phyloP scores from a whole-genome alignment of 2,888 invertebrate genomes.

The Serrognathus titanus region DNA sequence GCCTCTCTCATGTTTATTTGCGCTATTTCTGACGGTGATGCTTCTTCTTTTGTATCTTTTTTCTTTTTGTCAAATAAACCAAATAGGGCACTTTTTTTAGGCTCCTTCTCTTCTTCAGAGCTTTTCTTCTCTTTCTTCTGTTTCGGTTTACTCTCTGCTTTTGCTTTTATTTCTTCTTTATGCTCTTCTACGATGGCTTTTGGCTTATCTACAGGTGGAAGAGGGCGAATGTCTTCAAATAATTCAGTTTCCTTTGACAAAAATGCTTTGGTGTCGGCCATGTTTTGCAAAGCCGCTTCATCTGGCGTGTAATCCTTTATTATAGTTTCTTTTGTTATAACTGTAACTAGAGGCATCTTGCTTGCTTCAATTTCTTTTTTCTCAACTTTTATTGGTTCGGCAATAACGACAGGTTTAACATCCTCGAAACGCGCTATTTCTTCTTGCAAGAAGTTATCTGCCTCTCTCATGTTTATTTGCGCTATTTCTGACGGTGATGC shows the following conservation, averaged over 20 bases:
- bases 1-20: conserved; percentile 2
- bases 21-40: not conserved
- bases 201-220: conserved; percentile 5
- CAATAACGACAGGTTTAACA: conserved; percentile 8
- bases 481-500: conserved; percentile 5
- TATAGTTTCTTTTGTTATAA: not conserved
- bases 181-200: not conserved
- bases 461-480: conserved; percentile 13
- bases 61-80: conserved; percentile 25
- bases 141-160: conserved; percentile 17
- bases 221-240: conserved; percentile 33
- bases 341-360: too few species aligned
- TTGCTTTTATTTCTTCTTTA: conserved; percentile 1
- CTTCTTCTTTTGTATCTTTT: conserved; percentile 17
- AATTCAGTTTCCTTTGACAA: conserved; percentile 34
- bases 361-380: not conserved
- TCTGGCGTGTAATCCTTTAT: not conserved
- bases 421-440: conserved; percentile 18
- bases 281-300: conserved; percentile 30
- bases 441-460: conserved; percentile 14
- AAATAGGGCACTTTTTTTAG: conserved; percentile 13
- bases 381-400: not conserved
- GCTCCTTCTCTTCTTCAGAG: conserved; percentile 16
- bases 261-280: conserved; percentile 34
- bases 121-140: conserved; percentile 18